Base-by-base conservation (phyloP, 1,140 invertebrate genomes). In the Ganaspis sp. region DNA sequence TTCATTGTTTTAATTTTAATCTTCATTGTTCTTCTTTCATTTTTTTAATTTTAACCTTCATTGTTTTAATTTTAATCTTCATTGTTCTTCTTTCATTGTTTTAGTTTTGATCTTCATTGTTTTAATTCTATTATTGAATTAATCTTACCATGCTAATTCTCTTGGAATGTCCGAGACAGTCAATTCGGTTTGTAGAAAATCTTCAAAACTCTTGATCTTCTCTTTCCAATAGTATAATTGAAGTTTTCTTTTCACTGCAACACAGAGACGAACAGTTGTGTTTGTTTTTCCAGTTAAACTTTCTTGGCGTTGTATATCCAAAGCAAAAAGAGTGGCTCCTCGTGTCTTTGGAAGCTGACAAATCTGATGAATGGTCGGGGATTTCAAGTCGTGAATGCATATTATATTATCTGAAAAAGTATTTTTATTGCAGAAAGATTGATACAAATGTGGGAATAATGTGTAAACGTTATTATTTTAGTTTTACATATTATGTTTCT, bases 301-400 rank as follows among this genome's bases (percentile, higher is more conserved):
- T 83, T 90, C 73, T 80, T 86, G 91, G 85, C 96, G 95, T 92
- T 96, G 94, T 64, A 96, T 93, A 92, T 97, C 95, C 78, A 98
- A 90, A 58, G 95, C 94, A 93, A 99, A 99, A 58, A 97, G 88
- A 58, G 95, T 96, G 64, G 97, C 97, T 80, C 98, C 98, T 92
- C 95, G 96, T 0, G 97, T 97, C 86, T 95, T 95, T 64, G 92
- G 88, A 53, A 98, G 90, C 77, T 94, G 94, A 83, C 94, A 94
- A 15, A 97, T 93, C 79, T 95, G 92, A 72, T 95, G 94, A 87
- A 98, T 97, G 87, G 96, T 96, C 12, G 95, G 93, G 29, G 94
- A 93, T 85, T 93, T 95, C 42, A 98, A 93, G 89, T 98, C 96
- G 92, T 98, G 96, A 21, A 97, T 94, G 88, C 95, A 95, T 45